phyloP scores from a whole-genome alignment of 2,797 vertebrate species.

The Sebastes flavidus region DNA sequence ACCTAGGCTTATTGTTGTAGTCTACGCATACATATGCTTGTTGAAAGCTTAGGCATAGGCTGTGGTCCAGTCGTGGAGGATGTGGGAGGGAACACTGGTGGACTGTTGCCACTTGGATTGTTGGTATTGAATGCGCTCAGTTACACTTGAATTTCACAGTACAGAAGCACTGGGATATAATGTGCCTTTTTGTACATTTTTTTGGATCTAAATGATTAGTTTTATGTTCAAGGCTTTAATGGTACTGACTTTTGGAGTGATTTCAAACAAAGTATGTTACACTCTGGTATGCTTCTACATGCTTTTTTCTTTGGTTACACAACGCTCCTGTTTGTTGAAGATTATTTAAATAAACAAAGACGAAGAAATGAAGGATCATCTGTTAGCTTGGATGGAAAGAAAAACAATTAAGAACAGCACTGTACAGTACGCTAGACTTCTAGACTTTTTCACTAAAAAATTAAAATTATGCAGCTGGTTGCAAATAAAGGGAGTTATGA shows the following conservation, averaged over 20 bases:
- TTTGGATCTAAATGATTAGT: conserved; percentile 97
- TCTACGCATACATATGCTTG: conserved; percentile 97
- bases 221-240: conserved; percentile 99
- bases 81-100: conserved; percentile 90
- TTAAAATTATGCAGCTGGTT: conserved; percentile 92
- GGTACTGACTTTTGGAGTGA: conserved; percentile 98
- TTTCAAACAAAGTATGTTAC: conserved; percentile 92
- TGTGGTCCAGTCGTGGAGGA: conserved; percentile 88
- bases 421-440: conserved; percentile 92
- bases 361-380: conserved; percentile 86
- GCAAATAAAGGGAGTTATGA: conserved; percentile 96
- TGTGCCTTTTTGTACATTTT: conserved; percentile 99
- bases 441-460: conserved; percentile 91
- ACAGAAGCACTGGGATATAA: conserved; percentile 99
- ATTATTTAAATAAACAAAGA: conserved; percentile 83
- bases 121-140: conserved; percentile 91
- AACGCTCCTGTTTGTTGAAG: conserved; percentile 91
- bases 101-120: conserved; percentile 90
- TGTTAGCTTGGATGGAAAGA: conserved; percentile 81
- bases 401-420: conserved; percentile 86
- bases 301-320: conserved; percentile 90
- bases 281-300: conserved; percentile 91
- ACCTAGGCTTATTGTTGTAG: conserved; percentile 98
- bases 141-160: conserved; percentile 99
- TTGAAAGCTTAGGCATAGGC: conserved; percentile 93